A percentile compares a stretch with the other conserved stretches of the same genome.
These are phyloP conservation scores for Philonicus albiceps DNA, from an alignment of 2,888 invertebrate species.

Conservation along the genomic window DNA sequence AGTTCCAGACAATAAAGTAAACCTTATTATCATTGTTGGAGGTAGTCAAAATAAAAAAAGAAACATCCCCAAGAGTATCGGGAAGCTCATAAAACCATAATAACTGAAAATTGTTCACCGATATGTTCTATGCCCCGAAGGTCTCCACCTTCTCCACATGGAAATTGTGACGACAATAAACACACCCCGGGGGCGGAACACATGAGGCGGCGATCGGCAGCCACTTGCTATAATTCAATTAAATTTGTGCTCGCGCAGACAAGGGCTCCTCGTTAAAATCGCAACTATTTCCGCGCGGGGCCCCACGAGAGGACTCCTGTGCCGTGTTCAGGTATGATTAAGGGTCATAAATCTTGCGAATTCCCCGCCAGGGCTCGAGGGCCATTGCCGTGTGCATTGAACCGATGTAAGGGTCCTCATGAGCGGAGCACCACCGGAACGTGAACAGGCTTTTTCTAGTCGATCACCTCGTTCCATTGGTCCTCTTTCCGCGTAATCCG, in stretches of 20 bases:
- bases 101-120: not conserved
- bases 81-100: not conserved
- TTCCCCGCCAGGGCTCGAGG: not conserved
- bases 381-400: not conserved
- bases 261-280: not conserved
- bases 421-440: not conserved
- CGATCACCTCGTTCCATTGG: not conserved
- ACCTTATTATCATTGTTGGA: not conserved
- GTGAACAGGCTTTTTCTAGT: not conserved
- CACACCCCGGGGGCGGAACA: not conserved
- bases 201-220: not conserved
- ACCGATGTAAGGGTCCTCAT: not conserved
- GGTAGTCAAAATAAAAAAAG: too few species aligned
- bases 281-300: not conserved
- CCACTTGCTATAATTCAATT: not conserved
- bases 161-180: not conserved
- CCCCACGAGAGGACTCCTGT: not conserved
- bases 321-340: not conserved
- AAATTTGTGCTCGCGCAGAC: not conserved
- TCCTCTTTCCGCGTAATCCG: not conserved
- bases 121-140: not conserved
- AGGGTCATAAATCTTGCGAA: not conserved
- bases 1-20: too few species aligned
- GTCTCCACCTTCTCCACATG: not conserved
- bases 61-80: too few species aligned